Conservation (phyloP, 2,797 vertebrate species). For the Eulemur rubriventer region DNA sequence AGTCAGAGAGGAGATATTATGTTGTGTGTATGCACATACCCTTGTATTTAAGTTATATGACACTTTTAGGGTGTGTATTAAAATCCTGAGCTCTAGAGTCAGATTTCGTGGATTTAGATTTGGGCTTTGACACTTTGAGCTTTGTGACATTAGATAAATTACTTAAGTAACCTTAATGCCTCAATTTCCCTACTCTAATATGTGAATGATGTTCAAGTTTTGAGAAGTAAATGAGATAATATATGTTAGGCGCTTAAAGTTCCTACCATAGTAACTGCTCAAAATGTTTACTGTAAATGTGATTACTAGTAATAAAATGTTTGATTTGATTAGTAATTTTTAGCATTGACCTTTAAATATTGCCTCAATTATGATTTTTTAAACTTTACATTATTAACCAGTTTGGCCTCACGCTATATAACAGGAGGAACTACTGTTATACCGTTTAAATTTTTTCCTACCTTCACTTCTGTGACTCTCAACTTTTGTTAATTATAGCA, state of each 20-base stretch:
- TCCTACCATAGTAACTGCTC: background rate
- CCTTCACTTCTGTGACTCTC: background rate
- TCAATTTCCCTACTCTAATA: background rate
- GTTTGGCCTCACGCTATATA: background rate
- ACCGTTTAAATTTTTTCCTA: background rate
- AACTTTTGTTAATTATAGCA: background rate
- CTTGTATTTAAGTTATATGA: background rate
- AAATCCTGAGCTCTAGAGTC: background rate
- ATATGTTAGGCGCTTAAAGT: background rate
- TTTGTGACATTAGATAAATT: constrained; percentile 9
- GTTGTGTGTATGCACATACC: background rate
- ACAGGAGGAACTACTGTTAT: background rate
- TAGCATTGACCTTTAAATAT: constrained; percentile 28
- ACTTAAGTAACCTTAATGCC: background rate
- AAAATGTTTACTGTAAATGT: constrained; percentile 35
- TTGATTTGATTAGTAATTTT: constrained; percentile 22
- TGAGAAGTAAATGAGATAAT: constrained; percentile 29
- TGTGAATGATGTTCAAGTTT: constrained; percentile 10
- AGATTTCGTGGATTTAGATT: constrained; percentile 18
- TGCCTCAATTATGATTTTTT: background rate
- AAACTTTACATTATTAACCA: background rate
- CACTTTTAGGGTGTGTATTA: background rate
- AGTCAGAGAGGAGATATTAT: background rate
- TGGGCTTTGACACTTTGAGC: background rate
- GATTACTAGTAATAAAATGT: constrained; percentile 4